Conservation (phyloP, 2,113 vertebrate genomes). For the Trachemys scripta region DNA sequence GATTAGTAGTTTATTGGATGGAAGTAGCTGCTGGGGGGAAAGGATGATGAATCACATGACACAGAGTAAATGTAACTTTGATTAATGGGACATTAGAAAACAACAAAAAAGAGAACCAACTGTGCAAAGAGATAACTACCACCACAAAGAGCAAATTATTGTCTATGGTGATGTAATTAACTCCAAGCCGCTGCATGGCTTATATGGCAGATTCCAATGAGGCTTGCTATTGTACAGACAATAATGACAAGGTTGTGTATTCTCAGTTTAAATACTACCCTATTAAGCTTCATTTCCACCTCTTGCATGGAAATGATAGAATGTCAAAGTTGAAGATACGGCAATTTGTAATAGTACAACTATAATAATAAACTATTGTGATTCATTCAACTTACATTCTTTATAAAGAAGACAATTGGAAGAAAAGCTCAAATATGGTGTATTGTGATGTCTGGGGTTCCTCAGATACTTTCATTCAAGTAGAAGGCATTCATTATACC, state of each 20-base stretch:
- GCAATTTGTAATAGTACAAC: constrained; percentile 66
- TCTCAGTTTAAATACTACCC: constrained; percentile 66
- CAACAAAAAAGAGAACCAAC: constrained; percentile 85
- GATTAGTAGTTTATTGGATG: constrained; percentile 85
- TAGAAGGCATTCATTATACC: not conserved
- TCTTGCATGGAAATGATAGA: constrained; percentile 54
- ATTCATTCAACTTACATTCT: constrained; percentile 46
- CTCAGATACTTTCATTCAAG: constrained; percentile 52
- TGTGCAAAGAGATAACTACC: constrained; percentile 90
- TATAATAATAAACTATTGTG: constrained; percentile 54
- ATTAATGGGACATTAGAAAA: constrained; percentile 90
- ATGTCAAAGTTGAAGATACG: constrained; percentile 65
- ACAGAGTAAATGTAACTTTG: constrained; percentile 86
- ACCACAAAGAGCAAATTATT: constrained; percentile 87
- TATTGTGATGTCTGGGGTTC: constrained; percentile 48
- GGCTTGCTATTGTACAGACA: constrained; percentile 68
- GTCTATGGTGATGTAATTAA: constrained; percentile 90
- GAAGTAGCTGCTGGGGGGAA: constrained; percentile 68
- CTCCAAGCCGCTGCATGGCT: constrained; percentile 66
- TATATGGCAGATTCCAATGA: constrained; percentile 55
- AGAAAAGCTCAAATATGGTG: constrained; percentile 1
- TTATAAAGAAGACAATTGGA: not conserved
- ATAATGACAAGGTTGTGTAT: constrained; percentile 68
- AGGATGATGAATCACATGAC: constrained; percentile 90
- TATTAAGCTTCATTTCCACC: constrained; percentile 69